Evolutionary conservation across 1,140 invertebrate genomes (phyloP), one percentile per base, ranked within the genome.

Genomic region (Drosophila funebris): DNA sequence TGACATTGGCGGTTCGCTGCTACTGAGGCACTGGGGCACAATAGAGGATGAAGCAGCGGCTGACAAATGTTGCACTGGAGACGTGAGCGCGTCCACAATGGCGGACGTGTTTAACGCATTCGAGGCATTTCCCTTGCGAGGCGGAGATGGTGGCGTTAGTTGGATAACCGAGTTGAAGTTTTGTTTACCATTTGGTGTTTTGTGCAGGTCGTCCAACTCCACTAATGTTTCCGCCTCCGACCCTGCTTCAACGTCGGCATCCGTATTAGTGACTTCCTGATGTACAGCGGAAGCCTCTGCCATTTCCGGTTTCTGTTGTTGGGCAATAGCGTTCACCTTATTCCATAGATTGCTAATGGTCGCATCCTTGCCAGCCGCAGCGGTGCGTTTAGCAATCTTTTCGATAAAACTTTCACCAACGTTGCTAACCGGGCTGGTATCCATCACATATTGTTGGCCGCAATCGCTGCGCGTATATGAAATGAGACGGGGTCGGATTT

Each of bases 321-420:
- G 76, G 6, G 84, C 76, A 52, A 83, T 79, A 13, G 39, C 78
- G 43, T 88, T 88, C 11, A 88, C 83, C 66, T 88, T 88, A 14
- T 88, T 69, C 83, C 76, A 88, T 18, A 83, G 66, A 44, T 82
- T 85, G 52, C 54, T 82, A 18, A 85, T 81, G 41, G 74, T 70
- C 1, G 82, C 46, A 13, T 84, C 81, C 57, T 85, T 84, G 43
- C 80, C 58, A 41, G 81, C 83, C 3, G 78, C 83, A 18, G 78
- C 83, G 27, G 69, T 84, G 3, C 81, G 73, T 39, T 90, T 91
- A 6, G 90, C 82, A 61, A 91, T 81, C 67, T 88, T 91, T 7
- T 91, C 90, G 8, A 91, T 66, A 29, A 91, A 88, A 8, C 82
- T 77, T 16, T 91, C 90, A n/a, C 78, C 50, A 1, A 62, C 20